Evolutionary conservation across 1,140 invertebrate species (phyloP), one percentile per base, ranked within the genome.

Genomic region (Tetragnatha versicolor): DNA sequence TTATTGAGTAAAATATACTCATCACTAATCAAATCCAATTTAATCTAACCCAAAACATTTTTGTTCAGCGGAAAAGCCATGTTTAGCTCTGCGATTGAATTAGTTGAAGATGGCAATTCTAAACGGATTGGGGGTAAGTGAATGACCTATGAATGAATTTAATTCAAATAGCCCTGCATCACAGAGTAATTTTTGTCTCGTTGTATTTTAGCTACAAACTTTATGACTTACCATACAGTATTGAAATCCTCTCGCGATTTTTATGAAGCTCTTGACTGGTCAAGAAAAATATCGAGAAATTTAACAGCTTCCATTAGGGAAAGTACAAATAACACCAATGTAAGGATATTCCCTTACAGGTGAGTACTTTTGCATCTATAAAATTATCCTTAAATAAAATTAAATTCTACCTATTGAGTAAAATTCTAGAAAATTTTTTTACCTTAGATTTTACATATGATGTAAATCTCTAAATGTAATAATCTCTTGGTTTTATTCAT

Each of bases 181-280:
- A 27, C n/a, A 53, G 2, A 27, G 17, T 2, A 29, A 58, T 20
- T 10, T 27, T 53, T 45, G 9, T 20, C 22, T 22, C 1, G 35
- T 22, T 68, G 12, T 65, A 12, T 33, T 73, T 42, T 60, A 79
- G 86, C 88, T 14, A 86, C 87, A 2, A 86, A 88, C 81, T 88
- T 88, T 76, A 89, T 89, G 88, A 86, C 88, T 0, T 90, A 89
- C 83, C 89, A 90, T 82, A 87, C 86, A 0, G 83, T 87, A 6
- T 81, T 89, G 37, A 87, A 87, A 63, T 88, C 84, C 27, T 87
- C 87, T 3, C 79, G 80, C n/a, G 89, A 90, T 82, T 90, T 87
- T 79, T 89, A 89, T 35, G 83, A 83, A 55, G 88, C 88, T 22
- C 82, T 90, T 72, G 83, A 85, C 80, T 84, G 85, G 72, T 87